These are phyloP conservation scores for Acanthopleura granulata DNA, from an alignment of 2,888 invertebrate species.

Conservation along the genomic window DNA sequence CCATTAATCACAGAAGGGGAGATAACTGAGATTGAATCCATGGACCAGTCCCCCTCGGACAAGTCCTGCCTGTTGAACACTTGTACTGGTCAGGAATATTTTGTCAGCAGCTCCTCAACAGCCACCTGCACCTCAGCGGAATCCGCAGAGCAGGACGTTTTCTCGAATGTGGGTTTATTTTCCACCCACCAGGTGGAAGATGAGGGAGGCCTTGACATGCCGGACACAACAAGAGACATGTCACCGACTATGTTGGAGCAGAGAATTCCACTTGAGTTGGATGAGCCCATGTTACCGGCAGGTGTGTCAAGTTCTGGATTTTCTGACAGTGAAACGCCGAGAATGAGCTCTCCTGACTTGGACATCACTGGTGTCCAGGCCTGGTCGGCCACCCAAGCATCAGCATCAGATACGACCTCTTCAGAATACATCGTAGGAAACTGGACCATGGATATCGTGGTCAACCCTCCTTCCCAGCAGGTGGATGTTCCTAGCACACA, in stretches of 20 bases:
- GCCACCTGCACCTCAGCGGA: not conserved
- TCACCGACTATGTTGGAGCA: too few relatives aligned
- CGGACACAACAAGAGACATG: too few relatives aligned
- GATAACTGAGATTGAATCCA: conserved; percentile 8
- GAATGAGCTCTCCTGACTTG: conserved; percentile 1
- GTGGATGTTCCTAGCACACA: conserved; percentile 25
- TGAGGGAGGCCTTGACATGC: too few relatives aligned
- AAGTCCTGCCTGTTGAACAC: not conserved
- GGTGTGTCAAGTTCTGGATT: too few relatives aligned
- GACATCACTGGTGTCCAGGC: not conserved
- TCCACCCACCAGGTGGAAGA: not conserved
- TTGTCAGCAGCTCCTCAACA: not conserved
- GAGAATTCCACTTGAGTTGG: too few relatives aligned
- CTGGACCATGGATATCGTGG: conserved; percentile 2
- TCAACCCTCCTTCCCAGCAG: not conserved
- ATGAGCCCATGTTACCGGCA: too few relatives aligned
- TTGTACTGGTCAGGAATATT: not conserved
- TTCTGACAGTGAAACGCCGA: not conserved
- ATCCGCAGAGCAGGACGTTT: conserved; percentile 20
- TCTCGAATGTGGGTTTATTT: conserved; percentile 27
- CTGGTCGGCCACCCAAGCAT: not conserved
- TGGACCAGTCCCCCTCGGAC: not conserved
- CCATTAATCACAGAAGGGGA: conserved; percentile 6
- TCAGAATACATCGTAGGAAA: not conserved
- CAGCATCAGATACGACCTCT: not conserved